Evolutionary conservation across 2,113 vertebrate genomes (phyloP).

Genomic region (Sphaerodactylus townsendi): DNA sequence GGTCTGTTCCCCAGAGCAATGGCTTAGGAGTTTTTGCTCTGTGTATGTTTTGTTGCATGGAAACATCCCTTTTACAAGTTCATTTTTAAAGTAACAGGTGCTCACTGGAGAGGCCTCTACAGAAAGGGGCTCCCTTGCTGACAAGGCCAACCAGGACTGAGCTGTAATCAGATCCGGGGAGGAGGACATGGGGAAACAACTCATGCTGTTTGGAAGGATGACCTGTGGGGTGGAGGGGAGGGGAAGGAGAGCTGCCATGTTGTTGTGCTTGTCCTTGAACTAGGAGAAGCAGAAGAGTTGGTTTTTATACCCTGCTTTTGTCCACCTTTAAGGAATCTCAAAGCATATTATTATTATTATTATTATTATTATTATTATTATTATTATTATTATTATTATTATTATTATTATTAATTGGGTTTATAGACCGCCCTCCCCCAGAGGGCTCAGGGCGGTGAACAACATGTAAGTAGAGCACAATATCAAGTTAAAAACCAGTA

Average conservation of each 20-base stretch:
- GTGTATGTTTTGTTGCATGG: constrained; percentile 32
- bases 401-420: no score
- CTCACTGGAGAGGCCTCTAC: constrained; percentile 13
- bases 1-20: constrained; percentile 11
- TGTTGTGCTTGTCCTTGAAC: neutral
- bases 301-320: no score
- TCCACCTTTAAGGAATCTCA: no score
- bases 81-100: constrained; percentile 26
- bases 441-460: no score
- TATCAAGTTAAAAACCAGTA: no score
- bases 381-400: no score
- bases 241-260: neutral
- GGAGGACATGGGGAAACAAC: constrained; percentile 3
- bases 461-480: no score
- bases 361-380: no score
- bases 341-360: no score
- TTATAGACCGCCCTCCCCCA: no score
- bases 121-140: neutral
- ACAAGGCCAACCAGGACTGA: constrained; percentile 17
- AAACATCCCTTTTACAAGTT: constrained; percentile 28
- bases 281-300: no score
- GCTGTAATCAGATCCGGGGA: neutral
- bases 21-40: neutral
- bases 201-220: neutral
- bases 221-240: neutral